A percentile compares a stretch with the other conserved stretches of the same genome.
phyloP scores from a whole-genome alignment of 2,113 vertebrate genomes.

The Strix aluco region DNA sequence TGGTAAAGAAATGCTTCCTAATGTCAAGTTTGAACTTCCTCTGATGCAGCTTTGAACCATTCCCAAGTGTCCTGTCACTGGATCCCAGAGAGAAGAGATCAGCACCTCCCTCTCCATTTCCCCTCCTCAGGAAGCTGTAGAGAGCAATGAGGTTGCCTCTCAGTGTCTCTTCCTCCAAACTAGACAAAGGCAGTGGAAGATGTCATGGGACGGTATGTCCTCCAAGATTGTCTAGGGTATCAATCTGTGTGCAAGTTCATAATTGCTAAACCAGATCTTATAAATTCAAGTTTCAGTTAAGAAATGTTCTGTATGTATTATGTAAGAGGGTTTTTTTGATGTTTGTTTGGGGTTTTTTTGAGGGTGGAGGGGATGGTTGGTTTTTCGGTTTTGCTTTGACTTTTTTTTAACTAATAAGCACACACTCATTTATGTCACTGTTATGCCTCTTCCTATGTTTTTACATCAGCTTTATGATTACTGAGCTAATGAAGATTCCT shows the following conservation, averaged over 20 bases:
- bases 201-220: not conserved
- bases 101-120: not conserved
- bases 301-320: not conserved
- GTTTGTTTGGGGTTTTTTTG: not conserved
- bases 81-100: not conserved
- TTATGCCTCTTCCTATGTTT: not conserved
- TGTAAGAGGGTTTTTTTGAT: accelerated
- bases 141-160: not conserved
- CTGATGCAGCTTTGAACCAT: not conserved
- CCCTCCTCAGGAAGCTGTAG: not conserved
- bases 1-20: not conserved
- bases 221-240: not conserved
- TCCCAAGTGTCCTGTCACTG: not conserved
- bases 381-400: not conserved
- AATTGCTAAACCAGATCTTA: not conserved
- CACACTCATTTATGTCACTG: not conserved
- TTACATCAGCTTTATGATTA: not conserved
- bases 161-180: not conserved
- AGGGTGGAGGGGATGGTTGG: not conserved
- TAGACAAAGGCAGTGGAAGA: not conserved
- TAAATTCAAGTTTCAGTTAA: not conserved
- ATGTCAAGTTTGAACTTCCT: accelerated
- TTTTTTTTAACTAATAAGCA: not conserved
- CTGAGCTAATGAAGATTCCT: not conserved
- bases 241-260: not conserved